These are phyloP conservation scores for Darevskia mixta DNA, from an alignment of 2,797 vertebrate genomes.

Conservation along the genomic window DNA sequence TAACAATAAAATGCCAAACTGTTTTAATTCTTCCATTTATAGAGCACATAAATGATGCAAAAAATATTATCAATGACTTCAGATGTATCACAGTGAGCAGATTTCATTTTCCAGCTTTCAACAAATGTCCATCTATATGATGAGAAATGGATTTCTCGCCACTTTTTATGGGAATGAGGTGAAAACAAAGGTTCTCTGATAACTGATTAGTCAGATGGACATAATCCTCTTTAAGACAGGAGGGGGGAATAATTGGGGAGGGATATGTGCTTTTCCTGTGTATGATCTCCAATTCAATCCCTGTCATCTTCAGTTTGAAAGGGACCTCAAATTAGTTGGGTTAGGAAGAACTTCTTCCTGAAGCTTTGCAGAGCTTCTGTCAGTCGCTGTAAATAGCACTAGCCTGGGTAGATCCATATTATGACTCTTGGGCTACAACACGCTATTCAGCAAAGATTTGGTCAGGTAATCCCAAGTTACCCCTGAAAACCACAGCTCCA, in stretches of 20 bases:
- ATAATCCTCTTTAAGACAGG: neutral
- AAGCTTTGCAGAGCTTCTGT: no score
- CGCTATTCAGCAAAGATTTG: no score
- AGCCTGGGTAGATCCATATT: no score
- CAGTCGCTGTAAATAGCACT: no score
- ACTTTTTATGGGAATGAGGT: conserved; percentile 45
- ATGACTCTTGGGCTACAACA: no score
- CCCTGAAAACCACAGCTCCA: no score
- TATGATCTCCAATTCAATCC: no score
- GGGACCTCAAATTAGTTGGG: no score
- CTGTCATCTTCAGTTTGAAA: no score
- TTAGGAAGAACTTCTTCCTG: no score
- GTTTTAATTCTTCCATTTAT: conserved; percentile 63
- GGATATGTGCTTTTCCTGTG: neutral
- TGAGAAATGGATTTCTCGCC: conserved; percentile 49
- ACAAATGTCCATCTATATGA: neutral
- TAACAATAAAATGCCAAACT: conserved; percentile 62
- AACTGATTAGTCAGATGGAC: neutral
- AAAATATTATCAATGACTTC: conserved; percentile 59
- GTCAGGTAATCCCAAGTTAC: no score
- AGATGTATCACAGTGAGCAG: conserved; percentile 31
- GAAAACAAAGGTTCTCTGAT: conserved; percentile 14
- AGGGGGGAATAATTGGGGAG: neutral
- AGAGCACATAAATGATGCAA: conserved; percentile 47
- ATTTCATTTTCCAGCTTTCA: conserved; percentile 32